These are phyloP conservation scores for Noctua pronuba DNA, from an alignment of 2,888 invertebrate genomes.

Conservation along the genomic window DNA sequence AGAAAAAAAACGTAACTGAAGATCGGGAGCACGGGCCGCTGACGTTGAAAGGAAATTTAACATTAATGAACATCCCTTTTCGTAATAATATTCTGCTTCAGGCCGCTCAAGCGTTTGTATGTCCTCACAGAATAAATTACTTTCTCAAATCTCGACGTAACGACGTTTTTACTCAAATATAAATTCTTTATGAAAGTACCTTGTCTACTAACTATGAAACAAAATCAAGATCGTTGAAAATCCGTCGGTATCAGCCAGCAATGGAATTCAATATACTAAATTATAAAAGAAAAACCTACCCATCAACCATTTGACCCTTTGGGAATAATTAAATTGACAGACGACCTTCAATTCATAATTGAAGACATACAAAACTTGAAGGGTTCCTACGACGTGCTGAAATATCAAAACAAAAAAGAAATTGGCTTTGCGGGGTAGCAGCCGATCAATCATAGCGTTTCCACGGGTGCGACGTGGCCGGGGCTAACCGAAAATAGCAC, in stretches of 20 bases:
- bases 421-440: slow-evolving; percentile 69
- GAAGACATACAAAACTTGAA: slow-evolving; percentile 38
- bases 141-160: slow-evolving; percentile 50
- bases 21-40: slow-evolving; percentile 66
- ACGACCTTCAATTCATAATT: slow-evolving; percentile 62
- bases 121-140: slow-evolving; percentile 65
- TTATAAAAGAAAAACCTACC: slow-evolving; percentile 7
- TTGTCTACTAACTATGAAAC: not conserved
- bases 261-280: not conserved
- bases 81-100: slow-evolving; percentile 65
- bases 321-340: slow-evolving; percentile 36
- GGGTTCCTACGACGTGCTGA: slow-evolving; percentile 59
- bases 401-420: slow-evolving; percentile 72
- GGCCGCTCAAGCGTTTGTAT: slow-evolving; percentile 58
- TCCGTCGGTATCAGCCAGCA: not conserved
- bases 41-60: slow-evolving; percentile 72
- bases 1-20: slow-evolving; percentile 57
- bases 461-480: slow-evolving; percentile 77
- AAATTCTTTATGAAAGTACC: slow-evolving; percentile 10
- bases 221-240: not conserved
- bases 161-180: slow-evolving; percentile 38
- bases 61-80: slow-evolving; percentile 72
- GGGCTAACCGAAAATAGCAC: slow-evolving; percentile 87
- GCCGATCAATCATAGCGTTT: slow-evolving; percentile 84
- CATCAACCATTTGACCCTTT: slow-evolving; percentile 10